Percentiles rank a stretch among this genome's conserved stretches.
phyloP scores from a whole-genome alignment of 2,888 invertebrate genomes.

The Agrochola litura region DNA sequence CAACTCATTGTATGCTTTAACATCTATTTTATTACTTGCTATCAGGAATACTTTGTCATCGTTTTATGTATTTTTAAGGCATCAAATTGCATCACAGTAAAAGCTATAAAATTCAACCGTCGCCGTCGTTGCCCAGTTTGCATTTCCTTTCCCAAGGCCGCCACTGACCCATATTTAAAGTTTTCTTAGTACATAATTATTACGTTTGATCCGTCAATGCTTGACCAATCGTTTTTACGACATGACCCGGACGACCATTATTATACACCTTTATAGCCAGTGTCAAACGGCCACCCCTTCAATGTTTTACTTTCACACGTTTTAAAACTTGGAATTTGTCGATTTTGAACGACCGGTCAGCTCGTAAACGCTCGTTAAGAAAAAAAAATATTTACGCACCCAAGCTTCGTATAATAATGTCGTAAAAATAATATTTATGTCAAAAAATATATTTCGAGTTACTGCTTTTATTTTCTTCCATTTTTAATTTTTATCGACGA shows the following conservation, averaged over 20 bases:
- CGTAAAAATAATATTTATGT: conserved; percentile 86
- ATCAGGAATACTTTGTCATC: conserved; percentile 32
- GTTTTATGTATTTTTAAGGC: conserved; percentile 44
- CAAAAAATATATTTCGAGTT: conserved; percentile 63
- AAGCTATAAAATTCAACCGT: conserved; percentile 58
- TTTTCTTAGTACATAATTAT: conserved; percentile 78
- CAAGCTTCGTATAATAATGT: conserved; percentile 84
- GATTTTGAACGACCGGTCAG: conserved; percentile 81
- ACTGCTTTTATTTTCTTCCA: conserved; percentile 63
- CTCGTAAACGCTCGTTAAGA: conserved; percentile 83
- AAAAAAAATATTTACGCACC: conserved; percentile 70
- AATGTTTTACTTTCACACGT: conserved; percentile 88
- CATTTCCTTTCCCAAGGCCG: conserved; percentile 88
- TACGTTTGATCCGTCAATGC: conserved; percentile 82
- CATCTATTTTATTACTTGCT: conserved; percentile 37
- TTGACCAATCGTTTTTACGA: conserved; percentile 87
- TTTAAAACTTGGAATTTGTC: conserved; percentile 85
- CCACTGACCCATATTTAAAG: conserved; percentile 84
- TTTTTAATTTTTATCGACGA: conserved; percentile 68
- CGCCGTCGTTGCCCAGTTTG: conserved; percentile 56
- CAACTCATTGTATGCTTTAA: conserved; percentile 22
- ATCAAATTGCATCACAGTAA: conserved; percentile 34
- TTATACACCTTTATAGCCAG: conserved; percentile 78
- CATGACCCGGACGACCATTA: conserved; percentile 79
- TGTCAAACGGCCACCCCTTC: conserved; percentile 76